Conservation (phyloP, 1,140 invertebrate species). For the Drosophila albomicans region DNA sequence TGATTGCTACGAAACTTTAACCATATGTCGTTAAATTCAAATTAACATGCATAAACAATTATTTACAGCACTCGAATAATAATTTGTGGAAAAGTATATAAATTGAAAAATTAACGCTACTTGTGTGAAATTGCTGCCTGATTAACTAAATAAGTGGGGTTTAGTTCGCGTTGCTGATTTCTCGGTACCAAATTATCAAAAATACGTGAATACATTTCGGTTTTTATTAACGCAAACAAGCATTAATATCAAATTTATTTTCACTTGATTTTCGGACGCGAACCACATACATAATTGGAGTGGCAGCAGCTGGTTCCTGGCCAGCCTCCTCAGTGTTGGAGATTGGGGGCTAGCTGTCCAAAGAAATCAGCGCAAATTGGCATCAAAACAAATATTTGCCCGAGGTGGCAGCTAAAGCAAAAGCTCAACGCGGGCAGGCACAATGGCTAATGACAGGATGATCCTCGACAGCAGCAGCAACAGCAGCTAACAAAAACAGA, state of each 20-base stretch:
- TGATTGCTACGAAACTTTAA: slow-evolving; percentile 1
- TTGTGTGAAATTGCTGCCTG: neutral
- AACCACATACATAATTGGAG: slow-evolving; percentile 59
- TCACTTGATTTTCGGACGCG: slow-evolving; percentile 48
- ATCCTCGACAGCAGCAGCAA: slow-evolving; percentile 23
- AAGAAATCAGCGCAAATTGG: slow-evolving; percentile 81
- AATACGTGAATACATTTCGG: slow-evolving; percentile 24
- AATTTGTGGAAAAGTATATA: neutral
- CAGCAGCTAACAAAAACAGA: neutral
- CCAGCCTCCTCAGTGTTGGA: slow-evolving; percentile 19
- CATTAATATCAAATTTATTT: slow-evolving; percentile 75
- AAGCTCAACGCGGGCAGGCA: slow-evolving; percentile 39
- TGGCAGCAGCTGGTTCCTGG: slow-evolving; percentile 59
- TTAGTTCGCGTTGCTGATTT: slow-evolving; percentile 18
- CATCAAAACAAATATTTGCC: slow-evolving; percentile 83
- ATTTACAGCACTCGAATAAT: slow-evolving; percentile 4
- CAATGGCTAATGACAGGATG: slow-evolving; percentile 74
- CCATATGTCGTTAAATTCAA: slow-evolving; percentile 6
- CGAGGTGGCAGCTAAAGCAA: slow-evolving; percentile 64
- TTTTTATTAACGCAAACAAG: slow-evolving; percentile 81
- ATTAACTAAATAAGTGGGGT: slow-evolving; percentile 8
- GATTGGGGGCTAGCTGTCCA: slow-evolving; percentile 55
- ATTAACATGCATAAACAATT: neutral
- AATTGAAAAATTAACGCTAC: neutral
- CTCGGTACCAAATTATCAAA: slow-evolving; percentile 43